Base-by-base conservation (phyloP, 2,797 vertebrate genomes). In the Phataginus tricuspis region DNA sequence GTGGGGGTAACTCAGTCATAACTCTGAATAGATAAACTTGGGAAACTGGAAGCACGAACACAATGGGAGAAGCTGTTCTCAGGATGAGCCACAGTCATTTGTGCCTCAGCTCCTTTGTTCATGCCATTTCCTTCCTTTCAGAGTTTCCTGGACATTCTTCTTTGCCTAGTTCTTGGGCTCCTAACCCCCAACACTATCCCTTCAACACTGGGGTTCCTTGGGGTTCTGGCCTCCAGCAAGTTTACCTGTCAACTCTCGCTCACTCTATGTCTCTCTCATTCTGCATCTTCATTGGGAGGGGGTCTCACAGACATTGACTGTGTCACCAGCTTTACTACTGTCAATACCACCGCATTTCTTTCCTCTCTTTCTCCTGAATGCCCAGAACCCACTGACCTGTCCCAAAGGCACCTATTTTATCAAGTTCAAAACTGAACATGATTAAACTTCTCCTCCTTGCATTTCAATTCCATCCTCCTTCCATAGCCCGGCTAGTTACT, bases 11-110 rank as follows among this genome's bases (percentile, higher is more conserved):
- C 25, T 51, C 42, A 80, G 83, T 92, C 53, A 23, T 39, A 63
- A 79, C 29, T 91, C 90, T 37, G 59, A 77, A 90, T 9, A 95
- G 16, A 84, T 19, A 64, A 80, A 94, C 69, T 69, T 64, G 31
- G 71, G 84, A 83, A 92, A 79, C 64, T 37, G 1, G 19, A 31
- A 31, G 3, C 2, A 1, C 11, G 53, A 91, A 93, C 45, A 92
- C 72, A 89, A 42, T 31, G 69, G 21, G 45, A 34, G n/a, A 4
- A 8, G 45, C 37, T 34, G 59, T 42, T 51, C 82, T 57, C 95
- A 75, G 75, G 6, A 13, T 7, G 27, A 29, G 29, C 86, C 79
- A 27, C 71, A 34, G 4, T 16, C 5, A 6, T 13, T 13, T 12
- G 49, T 12, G 7, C 45, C 51, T 74, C n/a, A 25, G 59, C 66